Percentiles rank a stretch among this genome's conserved stretches.
Evolutionary conservation across 2,113 vertebrate species (phyloP).

Genomic region (Gallinago jamesoni): DNA sequence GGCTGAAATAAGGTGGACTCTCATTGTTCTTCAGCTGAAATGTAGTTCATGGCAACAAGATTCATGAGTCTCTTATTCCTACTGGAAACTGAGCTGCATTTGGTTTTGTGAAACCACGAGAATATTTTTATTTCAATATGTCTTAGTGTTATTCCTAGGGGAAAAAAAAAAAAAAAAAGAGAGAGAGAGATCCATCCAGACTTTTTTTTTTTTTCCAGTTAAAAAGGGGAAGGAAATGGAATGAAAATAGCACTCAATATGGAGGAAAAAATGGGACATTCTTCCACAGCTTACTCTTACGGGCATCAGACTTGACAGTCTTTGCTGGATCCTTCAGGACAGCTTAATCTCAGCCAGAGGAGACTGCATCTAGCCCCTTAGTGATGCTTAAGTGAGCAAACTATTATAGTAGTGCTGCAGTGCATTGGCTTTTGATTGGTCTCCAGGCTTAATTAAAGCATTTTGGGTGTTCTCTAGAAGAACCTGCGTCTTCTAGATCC

Average conservation of each 20-base stretch:
- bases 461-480: not conserved
- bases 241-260: not conserved
- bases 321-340: not conserved
- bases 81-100: not conserved
- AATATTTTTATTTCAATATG: conserved; percentile 1
- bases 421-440: not conserved
- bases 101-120: not conserved
- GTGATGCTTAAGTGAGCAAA: not conserved
- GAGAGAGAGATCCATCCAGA: not conserved
- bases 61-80: not conserved
- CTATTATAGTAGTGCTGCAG: not conserved
- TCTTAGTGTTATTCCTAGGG: not conserved
- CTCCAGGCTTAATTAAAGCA: not conserved
- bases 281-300: not conserved
- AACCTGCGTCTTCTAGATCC: not conserved
- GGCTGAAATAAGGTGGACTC: not conserved
- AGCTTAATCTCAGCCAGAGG: not conserved
- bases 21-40: not conserved
- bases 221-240: not conserved
- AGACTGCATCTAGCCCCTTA: not conserved
- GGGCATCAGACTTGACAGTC: not conserved
- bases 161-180: not conserved
- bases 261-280: not conserved
- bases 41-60: not conserved
- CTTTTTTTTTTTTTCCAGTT: not conserved